Conservation (phyloP, 2,888 invertebrate genomes). For the Hirtodrosophila trivittata region DNA sequence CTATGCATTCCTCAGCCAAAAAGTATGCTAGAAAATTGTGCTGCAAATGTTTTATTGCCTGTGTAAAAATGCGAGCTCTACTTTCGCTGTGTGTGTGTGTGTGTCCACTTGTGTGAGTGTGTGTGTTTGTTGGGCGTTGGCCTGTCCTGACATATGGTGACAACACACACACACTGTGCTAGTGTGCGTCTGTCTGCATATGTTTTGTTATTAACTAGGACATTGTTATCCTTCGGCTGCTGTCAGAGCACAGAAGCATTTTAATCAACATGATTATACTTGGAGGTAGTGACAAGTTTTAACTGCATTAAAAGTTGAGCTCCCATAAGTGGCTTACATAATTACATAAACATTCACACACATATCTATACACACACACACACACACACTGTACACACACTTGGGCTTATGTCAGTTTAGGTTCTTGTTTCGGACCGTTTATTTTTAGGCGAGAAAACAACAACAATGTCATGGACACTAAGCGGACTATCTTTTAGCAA, state of each 20-base stretch:
- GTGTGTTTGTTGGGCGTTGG: conserved; percentile 39
- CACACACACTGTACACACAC: background rate
- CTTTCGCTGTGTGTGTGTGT: background rate
- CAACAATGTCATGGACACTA: conserved; percentile 29
- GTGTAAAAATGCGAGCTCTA: conserved; percentile 21
- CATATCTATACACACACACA: conserved; percentile 6
- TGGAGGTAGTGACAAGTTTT: conserved; percentile 63
- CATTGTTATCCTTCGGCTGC: conserved; percentile 40
- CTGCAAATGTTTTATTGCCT: conserved; percentile 61
- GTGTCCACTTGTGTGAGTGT: conserved; percentile 3
- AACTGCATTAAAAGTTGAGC: conserved; percentile 67
- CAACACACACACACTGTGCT: conserved; percentile 14
- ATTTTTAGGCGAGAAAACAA: conserved; percentile 47
- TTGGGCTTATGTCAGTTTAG: conserved; percentile 15
- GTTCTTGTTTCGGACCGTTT: conserved; percentile 28
- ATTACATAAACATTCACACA: conserved; percentile 43
- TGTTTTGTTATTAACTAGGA: conserved; percentile 49
- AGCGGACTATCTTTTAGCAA: conserved; percentile 37
- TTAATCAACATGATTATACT: conserved; percentile 72
- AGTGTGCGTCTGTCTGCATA: conserved; percentile 20
- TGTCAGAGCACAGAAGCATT: conserved; percentile 38
- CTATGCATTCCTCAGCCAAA: conserved; percentile 19
- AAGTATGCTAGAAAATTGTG: conserved; percentile 41
- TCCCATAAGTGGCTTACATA: conserved; percentile 59
- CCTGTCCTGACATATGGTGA: conserved; percentile 47